These are phyloP conservation scores for Scolopax rusticola DNA, from an alignment of 2,797 vertebrate species.

Conservation along the genomic window DNA sequence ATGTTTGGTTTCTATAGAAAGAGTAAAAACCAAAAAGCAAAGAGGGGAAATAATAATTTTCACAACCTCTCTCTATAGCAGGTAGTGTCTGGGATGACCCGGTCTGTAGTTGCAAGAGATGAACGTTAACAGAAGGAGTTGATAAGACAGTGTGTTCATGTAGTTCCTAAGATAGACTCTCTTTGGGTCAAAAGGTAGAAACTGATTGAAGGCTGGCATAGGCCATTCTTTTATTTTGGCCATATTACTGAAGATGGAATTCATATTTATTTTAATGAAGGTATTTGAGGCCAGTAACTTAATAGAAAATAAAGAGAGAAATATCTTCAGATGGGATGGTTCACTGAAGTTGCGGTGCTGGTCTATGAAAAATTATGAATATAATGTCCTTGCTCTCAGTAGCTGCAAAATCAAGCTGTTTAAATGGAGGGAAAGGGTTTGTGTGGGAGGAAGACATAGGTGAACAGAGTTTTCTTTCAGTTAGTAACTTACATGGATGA, in stretches of 20 bases:
- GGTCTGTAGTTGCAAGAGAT: neutral
- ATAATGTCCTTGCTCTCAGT: neutral
- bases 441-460: neutral
- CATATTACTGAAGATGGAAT: accelerated
- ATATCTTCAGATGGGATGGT: neutral
- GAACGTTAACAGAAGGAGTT: neutral
- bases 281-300: neutral
- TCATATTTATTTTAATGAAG: neutral
- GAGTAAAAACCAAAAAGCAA: neutral
- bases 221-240: neutral
- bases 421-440: neutral
- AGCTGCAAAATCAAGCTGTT: neutral
- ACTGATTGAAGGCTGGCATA: neutral
- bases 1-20: neutral
- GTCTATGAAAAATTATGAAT: neutral
- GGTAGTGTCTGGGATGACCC: neutral
- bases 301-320: neutral
- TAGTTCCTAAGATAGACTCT: neutral
- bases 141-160: neutral
- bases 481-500: neutral
- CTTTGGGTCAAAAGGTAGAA: neutral
- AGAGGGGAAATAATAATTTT: neutral
- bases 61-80: neutral
- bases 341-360: neutral
- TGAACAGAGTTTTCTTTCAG: neutral